Conservation (phyloP, 2,113 vertebrate genomes). For the Psilopogon haemacephalus region DNA sequence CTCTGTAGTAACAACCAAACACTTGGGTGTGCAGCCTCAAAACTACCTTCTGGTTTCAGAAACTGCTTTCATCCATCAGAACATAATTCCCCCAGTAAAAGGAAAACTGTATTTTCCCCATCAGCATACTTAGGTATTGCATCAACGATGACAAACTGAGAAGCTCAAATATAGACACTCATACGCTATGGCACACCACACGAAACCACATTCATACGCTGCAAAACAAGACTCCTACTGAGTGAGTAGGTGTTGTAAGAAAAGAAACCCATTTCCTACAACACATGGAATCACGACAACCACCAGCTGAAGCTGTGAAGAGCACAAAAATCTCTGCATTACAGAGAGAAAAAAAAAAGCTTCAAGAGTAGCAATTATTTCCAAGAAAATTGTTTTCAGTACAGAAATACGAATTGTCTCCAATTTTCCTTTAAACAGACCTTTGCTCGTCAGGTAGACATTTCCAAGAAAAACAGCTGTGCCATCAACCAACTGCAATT, state of each 20-base stretch:
- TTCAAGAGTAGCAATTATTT: not conserved
- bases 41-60: not conserved
- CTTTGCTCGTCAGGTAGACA: slow-evolving; percentile 32
- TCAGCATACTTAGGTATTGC: not conserved
- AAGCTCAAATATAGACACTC: not conserved
- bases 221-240: not conserved
- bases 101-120: not conserved
- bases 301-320: not conserved
- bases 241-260: not conserved
- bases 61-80: not conserved
- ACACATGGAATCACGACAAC: not conserved
- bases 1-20: not conserved
- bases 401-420: not conserved
- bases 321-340: not conserved
- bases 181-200: not conserved
- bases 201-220: not conserved
- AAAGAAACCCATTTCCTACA: not conserved
- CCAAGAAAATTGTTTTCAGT: not conserved
- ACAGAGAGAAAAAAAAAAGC: not conserved
- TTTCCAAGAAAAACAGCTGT: slow-evolving; percentile 59
- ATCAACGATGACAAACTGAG: not conserved
- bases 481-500: slow-evolving; percentile 62
- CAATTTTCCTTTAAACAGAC: not conserved
- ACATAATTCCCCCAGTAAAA: not conserved
- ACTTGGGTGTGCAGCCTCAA: not conserved